Percentiles rank a stretch among this genome's conserved stretches.
Conservation (phyloP, 1,140 invertebrate genomes). For the Macrotrachela quadricornifera region DNA sequence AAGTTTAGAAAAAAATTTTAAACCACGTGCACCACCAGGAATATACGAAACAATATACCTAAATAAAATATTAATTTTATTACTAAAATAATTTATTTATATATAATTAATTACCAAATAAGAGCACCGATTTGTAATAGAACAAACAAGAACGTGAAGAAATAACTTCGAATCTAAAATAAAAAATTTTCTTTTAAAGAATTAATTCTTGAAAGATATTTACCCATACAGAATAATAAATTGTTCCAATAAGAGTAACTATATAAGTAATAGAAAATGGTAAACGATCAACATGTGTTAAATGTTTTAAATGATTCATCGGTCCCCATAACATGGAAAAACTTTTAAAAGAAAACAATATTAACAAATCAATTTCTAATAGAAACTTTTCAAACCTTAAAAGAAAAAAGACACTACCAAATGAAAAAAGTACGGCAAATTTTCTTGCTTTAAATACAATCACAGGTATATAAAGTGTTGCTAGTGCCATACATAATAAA, state of each 20-base stretch:
- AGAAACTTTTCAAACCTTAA: constrained; percentile 27
- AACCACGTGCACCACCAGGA: constrained; percentile 65
- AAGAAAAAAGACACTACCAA: constrained; percentile 64
- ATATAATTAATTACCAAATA: constrained; percentile 36
- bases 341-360: constrained; percentile 33
- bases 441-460: constrained; percentile 74
- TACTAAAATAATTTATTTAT: constrained; percentile 5
- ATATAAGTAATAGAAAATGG: constrained; percentile 60
- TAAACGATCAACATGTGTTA: constrained; percentile 56
- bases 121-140: constrained; percentile 61
- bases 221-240: constrained; percentile 55
- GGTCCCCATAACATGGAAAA: constrained; percentile 79
- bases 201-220: too few relatives aligned
- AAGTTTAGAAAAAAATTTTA: constrained; percentile 68
- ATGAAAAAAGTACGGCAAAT: constrained; percentile 70
- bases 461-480: constrained; percentile 59
- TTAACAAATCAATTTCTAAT: neutral
- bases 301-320: constrained; percentile 57
- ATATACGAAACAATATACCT: constrained; percentile 60
- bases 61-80: constrained; percentile 11
- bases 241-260: constrained; percentile 54
- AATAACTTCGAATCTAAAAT: constrained; percentile 17
- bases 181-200: too few relatives aligned
- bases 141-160: constrained; percentile 58
- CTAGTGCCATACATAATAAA: constrained; percentile 65